A percentile compares a stretch with the other conserved stretches of the same genome.
These are phyloP conservation scores for Helostoma temminkii DNA, from an alignment of 2,797 vertebrate species.

Conservation along the genomic window DNA sequence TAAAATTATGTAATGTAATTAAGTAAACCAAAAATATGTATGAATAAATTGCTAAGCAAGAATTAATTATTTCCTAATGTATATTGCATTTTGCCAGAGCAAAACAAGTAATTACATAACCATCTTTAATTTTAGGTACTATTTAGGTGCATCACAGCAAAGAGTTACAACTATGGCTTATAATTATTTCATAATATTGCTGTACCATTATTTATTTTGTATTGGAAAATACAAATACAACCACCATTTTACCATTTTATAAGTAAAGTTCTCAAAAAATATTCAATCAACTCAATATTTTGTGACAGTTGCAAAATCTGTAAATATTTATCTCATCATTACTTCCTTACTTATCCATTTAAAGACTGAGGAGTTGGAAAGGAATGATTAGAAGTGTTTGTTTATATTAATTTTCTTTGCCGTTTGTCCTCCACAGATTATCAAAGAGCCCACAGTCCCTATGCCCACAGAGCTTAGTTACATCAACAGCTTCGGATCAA, in stretches of 20 bases:
- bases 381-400: background rate
- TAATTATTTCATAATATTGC: background rate
- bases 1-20: too few species aligned
- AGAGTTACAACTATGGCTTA: background rate
- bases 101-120: background rate
- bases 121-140: background rate
- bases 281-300: too few species aligned
- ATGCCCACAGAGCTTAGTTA: slow-evolving; percentile 77
- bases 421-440: slow-evolving; percentile 66
- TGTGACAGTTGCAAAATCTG: background rate
- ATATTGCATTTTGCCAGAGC: too few species aligned
- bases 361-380: background rate
- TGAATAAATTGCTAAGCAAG: too few species aligned
- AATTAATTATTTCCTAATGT: too few species aligned
- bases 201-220: too few species aligned
- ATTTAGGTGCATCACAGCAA: background rate
- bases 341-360: too few species aligned
- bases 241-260: background rate
- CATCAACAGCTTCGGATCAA: slow-evolving; percentile 81
- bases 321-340: too few species aligned
- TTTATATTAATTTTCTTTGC: background rate
- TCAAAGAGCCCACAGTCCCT: slow-evolving; percentile 63
- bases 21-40: too few species aligned
- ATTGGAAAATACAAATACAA: too few species aligned
- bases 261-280: too few species aligned